Conservation (phyloP, 92 coral and sea anemone genomes). For the Isaurus tuberculatus region DNA sequence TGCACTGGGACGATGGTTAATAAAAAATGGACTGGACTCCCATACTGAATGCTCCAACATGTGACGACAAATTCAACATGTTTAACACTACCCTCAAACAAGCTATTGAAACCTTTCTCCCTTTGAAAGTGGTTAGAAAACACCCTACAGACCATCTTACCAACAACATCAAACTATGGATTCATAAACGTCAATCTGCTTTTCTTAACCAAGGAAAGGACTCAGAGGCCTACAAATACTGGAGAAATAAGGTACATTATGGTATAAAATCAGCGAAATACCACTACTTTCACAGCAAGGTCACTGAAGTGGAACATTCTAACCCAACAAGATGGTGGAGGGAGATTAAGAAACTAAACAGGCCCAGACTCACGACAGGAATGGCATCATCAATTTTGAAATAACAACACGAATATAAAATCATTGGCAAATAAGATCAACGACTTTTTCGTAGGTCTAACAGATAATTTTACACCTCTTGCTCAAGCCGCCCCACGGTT, state of each 20-base stretch:
- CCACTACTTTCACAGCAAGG: conserved; percentile 48
- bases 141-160: conserved; percentile 62
- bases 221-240: conserved; percentile 48
- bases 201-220: conserved; percentile 51
- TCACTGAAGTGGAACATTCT: conserved; percentile 52
- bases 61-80: conserved; percentile 45
- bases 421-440: no score
- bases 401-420: no score
- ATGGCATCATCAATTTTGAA: no score
- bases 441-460: no score
- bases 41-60: background rate
- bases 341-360: no score
- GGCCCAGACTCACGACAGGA: no score
- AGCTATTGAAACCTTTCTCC: conserved; percentile 56
- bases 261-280: conserved; percentile 46
- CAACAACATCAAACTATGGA: conserved; percentile 46
- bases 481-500: no score
- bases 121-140: conserved; percentile 35
- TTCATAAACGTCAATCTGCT: conserved; percentile 51
- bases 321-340: no score
- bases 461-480: no score
- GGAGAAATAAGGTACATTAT: conserved; percentile 64
- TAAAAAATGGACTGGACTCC: background rate
- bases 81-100: conserved; percentile 41
- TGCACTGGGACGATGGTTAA: no score